These are phyloP conservation scores for Pseudorhiza aurosa DNA, from an alignment of 30 jellyfish, hydroid and myxozoan species.

Conservation along the genomic window DNA sequence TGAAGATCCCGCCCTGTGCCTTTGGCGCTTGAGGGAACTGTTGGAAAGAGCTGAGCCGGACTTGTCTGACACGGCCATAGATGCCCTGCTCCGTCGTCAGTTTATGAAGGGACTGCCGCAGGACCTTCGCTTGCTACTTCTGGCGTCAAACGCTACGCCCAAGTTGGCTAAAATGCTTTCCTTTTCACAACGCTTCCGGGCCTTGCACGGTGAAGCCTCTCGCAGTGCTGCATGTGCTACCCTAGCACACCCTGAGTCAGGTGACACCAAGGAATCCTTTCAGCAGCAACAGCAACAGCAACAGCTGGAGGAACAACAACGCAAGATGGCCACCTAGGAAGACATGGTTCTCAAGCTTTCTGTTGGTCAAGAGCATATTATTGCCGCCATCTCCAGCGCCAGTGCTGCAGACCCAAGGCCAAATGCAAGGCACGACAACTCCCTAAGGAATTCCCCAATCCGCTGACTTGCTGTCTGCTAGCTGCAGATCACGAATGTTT, in stretches of 20 bases:
- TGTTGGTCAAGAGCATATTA: constrained; percentile 1
- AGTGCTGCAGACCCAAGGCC: background rate
- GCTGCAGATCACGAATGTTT: too few relatives aligned
- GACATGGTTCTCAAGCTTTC: background rate
- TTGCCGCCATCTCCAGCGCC: constrained; percentile 1
- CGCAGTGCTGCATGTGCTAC: constrained; percentile 10
- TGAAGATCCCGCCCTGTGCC: too few relatives aligned
- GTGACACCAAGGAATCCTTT: background rate
- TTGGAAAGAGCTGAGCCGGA: too few relatives aligned
- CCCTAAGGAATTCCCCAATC: background rate
- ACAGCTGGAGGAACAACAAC: constrained; percentile 6
- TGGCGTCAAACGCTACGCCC: constrained; percentile 3
- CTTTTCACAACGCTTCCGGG: constrained; percentile 4
- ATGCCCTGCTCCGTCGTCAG: constrained; percentile 11
- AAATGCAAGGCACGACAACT: background rate
- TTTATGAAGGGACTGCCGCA: background rate
- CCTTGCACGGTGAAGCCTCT: constrained; percentile 1
- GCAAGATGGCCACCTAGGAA: background rate
- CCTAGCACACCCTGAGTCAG: constrained; percentile 8
- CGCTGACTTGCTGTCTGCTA: too few relatives aligned
- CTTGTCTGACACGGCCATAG: too few relatives aligned
- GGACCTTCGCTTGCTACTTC: background rate
- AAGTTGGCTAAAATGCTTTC: background rate
- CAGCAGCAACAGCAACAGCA: constrained; percentile 8
- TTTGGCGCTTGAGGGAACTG: too few relatives aligned